Conservation (phyloP, 2,888 invertebrate genomes). For the Gymnosoma rotundatum region DNA sequence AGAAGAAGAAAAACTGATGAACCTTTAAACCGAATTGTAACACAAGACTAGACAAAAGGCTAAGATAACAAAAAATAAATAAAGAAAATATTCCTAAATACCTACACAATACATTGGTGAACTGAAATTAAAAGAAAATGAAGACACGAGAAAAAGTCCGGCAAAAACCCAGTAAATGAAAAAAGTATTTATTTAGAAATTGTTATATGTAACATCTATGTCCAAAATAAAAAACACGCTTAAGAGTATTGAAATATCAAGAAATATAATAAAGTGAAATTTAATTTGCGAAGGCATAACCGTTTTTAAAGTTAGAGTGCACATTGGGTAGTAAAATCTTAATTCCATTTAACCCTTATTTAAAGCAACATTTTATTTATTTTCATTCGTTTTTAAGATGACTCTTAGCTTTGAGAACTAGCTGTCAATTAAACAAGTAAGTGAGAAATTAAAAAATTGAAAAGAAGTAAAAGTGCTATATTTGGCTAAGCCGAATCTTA, state of each 20-base stretch:
- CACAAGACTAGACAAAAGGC: conserved; percentile 33
- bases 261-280: background rate
- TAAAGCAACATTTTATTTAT: no score
- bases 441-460: no score
- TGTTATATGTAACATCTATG: conserved; percentile 30
- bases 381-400: no score
- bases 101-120: background rate
- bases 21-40: conserved; percentile 33
- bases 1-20: conserved; percentile 37
- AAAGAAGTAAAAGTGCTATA: no score
- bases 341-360: no score
- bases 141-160: background rate
- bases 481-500: no score
- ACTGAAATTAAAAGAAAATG: background rate
- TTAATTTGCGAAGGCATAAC: background rate
- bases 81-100: conserved; percentile 1
- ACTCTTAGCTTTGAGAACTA: no score
- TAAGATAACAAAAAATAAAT: conserved; percentile 5
- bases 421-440: no score
- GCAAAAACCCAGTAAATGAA: background rate
- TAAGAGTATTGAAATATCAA: background rate
- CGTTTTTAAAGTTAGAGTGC: background rate
- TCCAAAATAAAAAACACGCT: background rate
- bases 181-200: conserved; percentile 1
- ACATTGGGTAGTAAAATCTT: no score